Evolutionary conservation across 1,140 invertebrate species (phyloP).

Genomic region (Monochamus saltuarius): DNA sequence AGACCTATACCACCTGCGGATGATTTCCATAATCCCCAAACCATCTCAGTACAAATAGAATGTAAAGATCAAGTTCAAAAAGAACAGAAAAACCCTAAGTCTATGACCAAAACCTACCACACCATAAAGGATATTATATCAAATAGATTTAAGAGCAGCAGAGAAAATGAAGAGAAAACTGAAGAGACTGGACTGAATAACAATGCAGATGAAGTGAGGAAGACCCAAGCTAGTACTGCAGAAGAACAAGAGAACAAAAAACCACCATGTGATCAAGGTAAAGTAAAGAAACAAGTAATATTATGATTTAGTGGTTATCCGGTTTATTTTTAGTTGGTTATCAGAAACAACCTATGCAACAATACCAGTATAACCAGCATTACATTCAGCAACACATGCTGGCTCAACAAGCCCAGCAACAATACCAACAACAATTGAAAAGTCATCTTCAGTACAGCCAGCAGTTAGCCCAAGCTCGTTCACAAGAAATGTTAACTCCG

Average conservation of each 20-base stretch:
- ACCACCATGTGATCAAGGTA: slow-evolving; percentile 53
- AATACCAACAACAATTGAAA: slow-evolving; percentile 49
- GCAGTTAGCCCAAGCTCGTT: slow-evolving; percentile 54
- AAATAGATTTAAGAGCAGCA: slow-evolving; percentile 72
- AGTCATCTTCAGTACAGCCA: slow-evolving; percentile 50
- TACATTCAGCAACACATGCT: slow-evolving; percentile 62
- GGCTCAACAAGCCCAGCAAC: slow-evolving; percentile 43
- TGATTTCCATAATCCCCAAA: slow-evolving; percentile 49
- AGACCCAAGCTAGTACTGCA: slow-evolving; percentile 54
- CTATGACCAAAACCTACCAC: slow-evolving; percentile 75
- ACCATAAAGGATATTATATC: slow-evolving; percentile 84
- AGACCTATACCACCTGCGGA: slow-evolving; percentile 7
- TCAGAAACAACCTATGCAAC: slow-evolving; percentile 53
- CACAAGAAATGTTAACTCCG: slow-evolving; percentile 57
- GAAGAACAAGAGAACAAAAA: slow-evolving; percentile 51
- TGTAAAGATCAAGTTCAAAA: slow-evolving; percentile 53
- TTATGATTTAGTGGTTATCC: no score
- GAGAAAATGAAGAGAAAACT: slow-evolving; percentile 54
- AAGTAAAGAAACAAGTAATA: slow-evolving; percentile 32
- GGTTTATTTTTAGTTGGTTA: slow-evolving; percentile 1
- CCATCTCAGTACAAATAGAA: slow-evolving; percentile 57
- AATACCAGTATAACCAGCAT: slow-evolving; percentile 59
- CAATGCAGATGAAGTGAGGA: slow-evolving; percentile 60
- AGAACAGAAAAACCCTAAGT: slow-evolving; percentile 62
- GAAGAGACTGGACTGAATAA: slow-evolving; percentile 65